Evolutionary conservation across 2,797 vertebrate species (phyloP), one percentile per base, ranked within the genome.

Genomic region (Hyperoplus lanceolatus): DNA sequence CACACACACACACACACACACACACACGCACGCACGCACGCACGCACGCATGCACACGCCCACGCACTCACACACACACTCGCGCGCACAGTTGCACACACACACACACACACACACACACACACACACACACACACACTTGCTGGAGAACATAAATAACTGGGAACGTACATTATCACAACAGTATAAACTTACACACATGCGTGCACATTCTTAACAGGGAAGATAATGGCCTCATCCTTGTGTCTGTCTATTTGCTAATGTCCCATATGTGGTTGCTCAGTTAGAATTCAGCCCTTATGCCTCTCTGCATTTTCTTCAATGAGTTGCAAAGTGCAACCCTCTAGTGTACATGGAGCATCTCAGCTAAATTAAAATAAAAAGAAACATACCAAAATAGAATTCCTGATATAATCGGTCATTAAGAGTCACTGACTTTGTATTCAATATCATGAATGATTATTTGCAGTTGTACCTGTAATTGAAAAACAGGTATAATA

Each of bases 221-320:
- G 45, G 55, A 65, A 0, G 39, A 21, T 77, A 80, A 84, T 73
- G 67, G 70, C 57, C 41, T 81, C 68, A 57, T 73, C 48, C 60
- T 49, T 21, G 65, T 63, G 73, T 81, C 63, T 73, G 53, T 75
- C 61, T 59, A 43, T 82, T 87, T 72, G 65, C 76, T 82, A 70
- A 89, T 87, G 73, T 79, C 67, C 83, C 73, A 76, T 83, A 72
- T 85, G 80, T 48, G 42, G 57, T 72, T 66, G 21, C 61, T 75
- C 70, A 54, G 64, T 69, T 82, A 61, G 48, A 74, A 76, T 65
- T 79, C 0, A 80, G 21, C 54, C 16, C 45, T 36, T 61, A 73
- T 78, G 74, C 57, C 70, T 8, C 29, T 59, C 21, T 77, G 18
- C 21, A 77, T 83, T 74, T 21, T 57, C 39, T 41, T 82, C 76